Percentiles rank a stretch among this genome's conserved stretches.
Conservation (phyloP, 2,888 invertebrate genomes). For the Eupsilia transversa region DNA sequence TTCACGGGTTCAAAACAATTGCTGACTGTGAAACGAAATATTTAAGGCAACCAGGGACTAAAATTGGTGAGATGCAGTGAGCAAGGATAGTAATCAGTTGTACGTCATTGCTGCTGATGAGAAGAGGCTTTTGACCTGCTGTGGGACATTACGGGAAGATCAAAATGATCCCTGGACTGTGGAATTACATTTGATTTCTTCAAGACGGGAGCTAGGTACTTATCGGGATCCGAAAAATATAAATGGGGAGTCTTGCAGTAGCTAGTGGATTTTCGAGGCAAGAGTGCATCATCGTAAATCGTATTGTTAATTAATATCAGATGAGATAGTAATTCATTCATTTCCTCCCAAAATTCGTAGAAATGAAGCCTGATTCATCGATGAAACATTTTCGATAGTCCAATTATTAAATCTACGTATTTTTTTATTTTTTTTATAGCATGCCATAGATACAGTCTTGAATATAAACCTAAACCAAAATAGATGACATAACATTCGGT, state of each 20-base stretch:
- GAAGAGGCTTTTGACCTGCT: neutral
- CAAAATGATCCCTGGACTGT: too few species aligned
- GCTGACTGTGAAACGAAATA: neutral
- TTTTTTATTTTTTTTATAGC: neutral
- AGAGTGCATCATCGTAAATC: neutral
- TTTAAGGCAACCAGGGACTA: neutral
- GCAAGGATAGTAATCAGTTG: neutral
- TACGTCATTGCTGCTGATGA: too few species aligned
- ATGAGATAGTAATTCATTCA: neutral
- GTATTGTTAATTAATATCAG: neutral
- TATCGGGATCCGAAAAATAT: neutral
- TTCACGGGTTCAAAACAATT: neutral
- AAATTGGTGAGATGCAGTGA: neutral
- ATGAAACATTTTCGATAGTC: neutral
- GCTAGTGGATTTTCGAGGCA: neutral
- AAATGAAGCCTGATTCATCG: neutral
- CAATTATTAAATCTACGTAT: neutral
- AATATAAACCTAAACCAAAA: slow-evolving; percentile 1
- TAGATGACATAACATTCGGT: slow-evolving; percentile 20
- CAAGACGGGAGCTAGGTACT: neutral
- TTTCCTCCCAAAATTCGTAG: neutral
- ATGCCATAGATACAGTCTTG: neutral
- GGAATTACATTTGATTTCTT: too few species aligned
- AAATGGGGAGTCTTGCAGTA: neutral
- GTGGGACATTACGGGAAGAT: neutral